Evolutionary conservation across 2,113 vertebrate species (phyloP).

Genomic region (Agelaius tricolor): DNA sequence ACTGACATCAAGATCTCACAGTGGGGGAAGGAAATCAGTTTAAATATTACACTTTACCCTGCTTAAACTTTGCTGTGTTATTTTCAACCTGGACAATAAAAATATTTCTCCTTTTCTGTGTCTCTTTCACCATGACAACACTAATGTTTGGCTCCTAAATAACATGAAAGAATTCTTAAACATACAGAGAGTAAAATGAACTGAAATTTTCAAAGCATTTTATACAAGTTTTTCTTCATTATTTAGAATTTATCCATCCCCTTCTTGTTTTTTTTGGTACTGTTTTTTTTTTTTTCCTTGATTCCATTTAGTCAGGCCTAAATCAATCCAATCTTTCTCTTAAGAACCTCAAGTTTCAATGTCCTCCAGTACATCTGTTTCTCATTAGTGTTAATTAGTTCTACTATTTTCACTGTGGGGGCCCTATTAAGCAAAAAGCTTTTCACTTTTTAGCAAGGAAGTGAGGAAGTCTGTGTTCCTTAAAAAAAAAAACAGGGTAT

Average conservation of each 20-base stretch:
- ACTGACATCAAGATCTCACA: background rate
- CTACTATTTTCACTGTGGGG: conserved; percentile 19
- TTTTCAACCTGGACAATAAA: background rate
- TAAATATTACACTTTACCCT: background rate
- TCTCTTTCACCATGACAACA: background rate
- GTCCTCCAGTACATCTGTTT: conserved; percentile 28
- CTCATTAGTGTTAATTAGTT: conserved; percentile 46
- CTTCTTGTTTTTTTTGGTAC: background rate
- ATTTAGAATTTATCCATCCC: background rate
- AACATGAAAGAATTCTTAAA: background rate
- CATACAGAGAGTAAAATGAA: background rate
- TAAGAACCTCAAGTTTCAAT: conserved; percentile 8
- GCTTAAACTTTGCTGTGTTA: background rate
- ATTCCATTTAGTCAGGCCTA: background rate
- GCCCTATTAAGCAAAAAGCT: conserved; percentile 31
- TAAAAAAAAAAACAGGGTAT: background rate
- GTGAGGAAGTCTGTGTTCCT: background rate
- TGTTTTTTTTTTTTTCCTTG: background rate
- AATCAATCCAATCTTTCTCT: conserved; percentile 18
- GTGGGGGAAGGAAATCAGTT: background rate
- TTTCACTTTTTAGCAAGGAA: conserved; percentile 35
- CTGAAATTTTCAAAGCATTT: background rate
- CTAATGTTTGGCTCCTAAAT: background rate
- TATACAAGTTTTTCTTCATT: background rate
- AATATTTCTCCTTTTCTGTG: background rate